These are phyloP conservation scores for Pogonognathellus flavescens DNA, from an alignment of 1,140 invertebrate genomes.

Conservation along the genomic window DNA sequence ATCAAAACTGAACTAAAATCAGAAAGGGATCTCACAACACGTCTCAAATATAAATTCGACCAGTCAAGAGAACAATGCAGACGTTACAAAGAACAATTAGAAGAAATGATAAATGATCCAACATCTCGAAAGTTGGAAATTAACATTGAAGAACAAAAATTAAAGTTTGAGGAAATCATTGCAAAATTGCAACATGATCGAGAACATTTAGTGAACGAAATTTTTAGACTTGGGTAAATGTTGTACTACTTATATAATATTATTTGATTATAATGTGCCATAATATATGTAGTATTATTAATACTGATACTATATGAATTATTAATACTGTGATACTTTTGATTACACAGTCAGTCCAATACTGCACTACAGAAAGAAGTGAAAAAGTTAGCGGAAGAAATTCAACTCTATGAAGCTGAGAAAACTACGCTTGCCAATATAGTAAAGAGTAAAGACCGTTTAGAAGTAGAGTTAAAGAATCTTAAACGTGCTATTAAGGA, in stretches of 20 bases:
- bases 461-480: conserved; percentile 48
- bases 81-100: conserved; percentile 38
- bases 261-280: not conserved
- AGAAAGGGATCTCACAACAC: conserved; percentile 42
- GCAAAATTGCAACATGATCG: conserved; percentile 17
- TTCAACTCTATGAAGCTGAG: conserved; percentile 42
- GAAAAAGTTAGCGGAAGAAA: conserved; percentile 14
- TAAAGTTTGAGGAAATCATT: conserved; percentile 24
- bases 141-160: conserved; percentile 35
- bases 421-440: conserved; percentile 35
- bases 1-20: conserved; percentile 50
- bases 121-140: not conserved
- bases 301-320: not conserved
- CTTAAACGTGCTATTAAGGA: conserved; percentile 53
- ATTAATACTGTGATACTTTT: not conserved
- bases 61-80: conserved; percentile 21
- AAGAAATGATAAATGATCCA: conserved; percentile 43
- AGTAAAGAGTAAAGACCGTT: conserved; percentile 47
- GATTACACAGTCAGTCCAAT: conserved; percentile 39
- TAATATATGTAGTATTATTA: not conserved
- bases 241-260: not conserved
- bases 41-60: conserved; percentile 52
- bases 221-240: conserved; percentile 21
- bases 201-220: not conserved
- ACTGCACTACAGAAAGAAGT: conserved; percentile 20